A percentile compares a stretch with the other conserved stretches of the same genome.
These are phyloP conservation scores for Pterocles gutturalis DNA, from an alignment of 2,113 vertebrate species.

Conservation along the genomic window DNA sequence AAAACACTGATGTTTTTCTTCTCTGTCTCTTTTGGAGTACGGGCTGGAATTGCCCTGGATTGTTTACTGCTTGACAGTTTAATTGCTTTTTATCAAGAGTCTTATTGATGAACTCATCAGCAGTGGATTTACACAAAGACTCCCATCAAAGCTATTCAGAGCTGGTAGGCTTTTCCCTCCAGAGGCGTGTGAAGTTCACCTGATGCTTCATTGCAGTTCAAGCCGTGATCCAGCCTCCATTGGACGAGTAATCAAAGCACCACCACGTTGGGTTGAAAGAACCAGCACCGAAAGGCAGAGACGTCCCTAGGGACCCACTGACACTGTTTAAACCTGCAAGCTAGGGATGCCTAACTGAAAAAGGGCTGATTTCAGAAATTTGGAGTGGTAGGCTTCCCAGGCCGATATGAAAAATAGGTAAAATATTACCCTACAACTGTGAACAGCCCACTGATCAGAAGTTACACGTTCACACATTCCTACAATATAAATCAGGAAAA, in stretches of 20 bases:
- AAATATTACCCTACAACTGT: not conserved
- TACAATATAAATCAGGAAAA: not conserved
- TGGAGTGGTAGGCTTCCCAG: not conserved
- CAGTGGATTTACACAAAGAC: not conserved
- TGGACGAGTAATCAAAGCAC: not conserved
- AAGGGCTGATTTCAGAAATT: not conserved
- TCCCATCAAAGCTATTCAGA: not conserved
- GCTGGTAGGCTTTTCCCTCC: not conserved
- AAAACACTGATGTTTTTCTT: not conserved
- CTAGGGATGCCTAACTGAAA: not conserved
- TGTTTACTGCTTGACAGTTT: conserved; percentile 1
- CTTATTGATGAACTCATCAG: not conserved
- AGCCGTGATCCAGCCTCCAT: not conserved
- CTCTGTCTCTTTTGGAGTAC: not conserved
- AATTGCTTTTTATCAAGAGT: conserved; percentile 23
- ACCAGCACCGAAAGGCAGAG: not conserved
- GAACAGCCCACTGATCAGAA: not conserved
- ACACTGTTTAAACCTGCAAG: not conserved
- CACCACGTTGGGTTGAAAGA: not conserved
- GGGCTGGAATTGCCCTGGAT: not conserved
- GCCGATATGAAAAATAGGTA: not conserved
- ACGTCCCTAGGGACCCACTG: not conserved
- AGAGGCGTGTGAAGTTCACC: not conserved
- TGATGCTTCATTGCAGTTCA: not conserved
- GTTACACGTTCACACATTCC: not conserved